Percentiles rank a stretch among this genome's conserved stretches.
Conservation (phyloP, 2,888 invertebrate species). For the Brachyptera putata region DNA sequence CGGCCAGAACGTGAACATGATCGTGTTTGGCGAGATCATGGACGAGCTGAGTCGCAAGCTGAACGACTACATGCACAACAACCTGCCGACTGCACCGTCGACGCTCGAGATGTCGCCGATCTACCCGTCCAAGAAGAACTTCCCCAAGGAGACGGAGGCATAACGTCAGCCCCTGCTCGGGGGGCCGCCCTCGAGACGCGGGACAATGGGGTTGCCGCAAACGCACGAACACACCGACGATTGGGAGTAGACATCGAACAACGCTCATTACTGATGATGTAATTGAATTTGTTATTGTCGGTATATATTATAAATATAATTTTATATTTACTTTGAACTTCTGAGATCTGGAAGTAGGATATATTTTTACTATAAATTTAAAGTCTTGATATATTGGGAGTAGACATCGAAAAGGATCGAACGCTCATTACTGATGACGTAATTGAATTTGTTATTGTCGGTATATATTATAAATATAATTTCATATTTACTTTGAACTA, state of each 20-base stretch:
- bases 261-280: no score
- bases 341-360: no score
- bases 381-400: no score
- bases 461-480: no score
- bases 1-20: constrained; percentile 81
- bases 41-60: constrained; percentile 63
- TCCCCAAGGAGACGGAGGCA: constrained; percentile 78
- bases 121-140: constrained; percentile 70
- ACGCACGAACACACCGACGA: background rate
- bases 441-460: no score
- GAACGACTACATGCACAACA: constrained; percentile 53
- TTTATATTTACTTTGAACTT: no score
- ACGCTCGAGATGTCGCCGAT: constrained; percentile 83
- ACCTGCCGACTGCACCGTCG: constrained; percentile 78
- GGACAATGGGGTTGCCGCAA: background rate
- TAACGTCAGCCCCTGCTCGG: constrained; percentile 45
- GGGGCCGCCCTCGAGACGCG: background rate
- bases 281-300: no score
- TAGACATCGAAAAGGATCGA: no score
- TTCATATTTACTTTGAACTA: no score
- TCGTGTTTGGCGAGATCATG: constrained; percentile 73
- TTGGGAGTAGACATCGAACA: background rate
- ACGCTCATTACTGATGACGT: no score
- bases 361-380: no score
- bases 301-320: no score